Percentiles rank a stretch among this genome's conserved stretches.
Evolutionary conservation across 2,797 vertebrate species (phyloP).

Genomic region (Poeciliopsis paucimaculata): DNA sequence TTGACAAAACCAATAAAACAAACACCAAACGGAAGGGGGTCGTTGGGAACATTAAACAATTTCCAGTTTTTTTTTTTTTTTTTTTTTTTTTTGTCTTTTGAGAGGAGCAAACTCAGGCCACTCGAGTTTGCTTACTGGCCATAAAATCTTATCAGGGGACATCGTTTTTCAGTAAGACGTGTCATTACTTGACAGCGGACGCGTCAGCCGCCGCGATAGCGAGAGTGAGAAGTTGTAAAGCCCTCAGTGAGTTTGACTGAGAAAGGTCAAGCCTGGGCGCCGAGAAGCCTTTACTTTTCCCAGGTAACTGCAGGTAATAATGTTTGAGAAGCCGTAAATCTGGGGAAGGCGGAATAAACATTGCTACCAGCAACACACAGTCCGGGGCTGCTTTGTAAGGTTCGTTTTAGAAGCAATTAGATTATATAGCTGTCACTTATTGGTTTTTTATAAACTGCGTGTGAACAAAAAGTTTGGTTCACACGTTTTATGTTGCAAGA

Average conservation of each 20-base stretch:
- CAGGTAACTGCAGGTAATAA: constrained; percentile 83
- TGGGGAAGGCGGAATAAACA: constrained; percentile 55
- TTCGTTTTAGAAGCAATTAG: constrained; percentile 35
- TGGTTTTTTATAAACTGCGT: constrained; percentile 39
- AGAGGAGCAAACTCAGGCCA: constrained; percentile 67
- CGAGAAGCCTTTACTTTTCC: constrained; percentile 58
- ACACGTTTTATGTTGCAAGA: constrained; percentile 9
- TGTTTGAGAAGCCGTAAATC: constrained; percentile 68
- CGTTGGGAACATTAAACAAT: no score
- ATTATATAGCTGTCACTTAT: constrained; percentile 39
- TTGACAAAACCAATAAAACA: no score
- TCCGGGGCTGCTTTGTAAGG: constrained; percentile 26
- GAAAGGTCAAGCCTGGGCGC: constrained; percentile 79
- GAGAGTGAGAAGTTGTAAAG: constrained; percentile 86
- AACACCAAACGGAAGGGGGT: no score
- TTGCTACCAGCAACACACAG: constrained; percentile 35
- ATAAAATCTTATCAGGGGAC: constrained; percentile 89
- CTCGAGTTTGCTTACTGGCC: constrained; percentile 85
- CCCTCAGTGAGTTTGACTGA: constrained; percentile 63
- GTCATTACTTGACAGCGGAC: constrained; percentile 84
- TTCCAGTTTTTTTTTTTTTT: no score
- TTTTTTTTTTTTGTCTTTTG: constrained; percentile 1
- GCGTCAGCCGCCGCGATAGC: constrained; percentile 80
- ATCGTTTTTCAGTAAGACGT: constrained; percentile 81
- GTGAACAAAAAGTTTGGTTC: constrained; percentile 22